Evolutionary conservation across 2,113 vertebrate species (phyloP).

Genomic region (Chauna torquata): DNA sequence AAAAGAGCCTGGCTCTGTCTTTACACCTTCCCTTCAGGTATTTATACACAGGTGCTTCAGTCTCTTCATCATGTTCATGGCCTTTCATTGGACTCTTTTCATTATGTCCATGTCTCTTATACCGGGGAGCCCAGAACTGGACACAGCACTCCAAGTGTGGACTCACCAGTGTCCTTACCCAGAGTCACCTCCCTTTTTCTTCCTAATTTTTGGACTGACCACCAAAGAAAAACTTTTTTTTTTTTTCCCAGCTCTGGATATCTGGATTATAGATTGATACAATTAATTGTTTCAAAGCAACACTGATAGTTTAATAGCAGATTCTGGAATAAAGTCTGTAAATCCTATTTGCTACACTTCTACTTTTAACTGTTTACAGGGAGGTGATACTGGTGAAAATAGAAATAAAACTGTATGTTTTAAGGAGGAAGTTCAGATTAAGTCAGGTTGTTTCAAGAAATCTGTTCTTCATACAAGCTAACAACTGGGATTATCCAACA

Average conservation of each 20-base stretch:
- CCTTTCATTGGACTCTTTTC: not conserved
- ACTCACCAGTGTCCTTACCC: not conserved
- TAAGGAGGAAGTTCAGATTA: not conserved
- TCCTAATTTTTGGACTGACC: not conserved
- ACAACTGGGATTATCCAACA: not conserved
- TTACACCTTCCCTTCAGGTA: not conserved
- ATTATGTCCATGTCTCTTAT: not conserved
- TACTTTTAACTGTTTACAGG: not conserved
- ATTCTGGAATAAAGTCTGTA: not conserved
- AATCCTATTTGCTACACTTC: not conserved
- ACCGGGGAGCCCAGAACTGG: not conserved
- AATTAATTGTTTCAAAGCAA: not conserved
- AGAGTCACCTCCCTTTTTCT: not conserved
- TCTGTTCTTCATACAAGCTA: not conserved
- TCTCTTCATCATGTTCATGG: not conserved
- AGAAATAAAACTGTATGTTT: not conserved
- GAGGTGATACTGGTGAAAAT: not conserved
- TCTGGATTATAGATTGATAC: not conserved
- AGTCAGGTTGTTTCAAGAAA: not conserved
- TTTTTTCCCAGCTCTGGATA: not conserved
- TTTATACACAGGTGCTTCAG: too few species aligned
- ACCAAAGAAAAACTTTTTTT: not conserved
- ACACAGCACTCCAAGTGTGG: not conserved
- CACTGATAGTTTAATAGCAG: not conserved
- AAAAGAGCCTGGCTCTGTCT: not conserved